Evolutionary conservation across 1,140 invertebrate genomes (phyloP), one percentile per base, ranked within the genome.

Genomic region (Papilio dardanus): DNA sequence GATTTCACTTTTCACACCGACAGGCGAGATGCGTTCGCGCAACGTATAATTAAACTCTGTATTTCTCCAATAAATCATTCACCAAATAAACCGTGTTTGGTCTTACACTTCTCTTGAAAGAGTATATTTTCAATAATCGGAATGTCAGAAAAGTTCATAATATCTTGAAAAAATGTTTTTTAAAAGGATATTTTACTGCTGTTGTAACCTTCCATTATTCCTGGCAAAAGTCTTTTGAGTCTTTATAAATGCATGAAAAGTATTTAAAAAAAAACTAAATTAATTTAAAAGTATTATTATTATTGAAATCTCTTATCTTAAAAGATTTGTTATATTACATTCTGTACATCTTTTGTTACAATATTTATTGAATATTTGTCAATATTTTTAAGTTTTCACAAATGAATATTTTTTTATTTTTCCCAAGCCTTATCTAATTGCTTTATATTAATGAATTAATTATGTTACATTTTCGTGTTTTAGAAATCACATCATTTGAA

Each of bases 401-500:
- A 58, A 1, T 58, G 54, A 58, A 12, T 50, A 50, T 19, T 19
- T 24, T 10, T 58, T 58, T 28, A 10, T 24, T 58, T 58, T 24
- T 28, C 8, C 10, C 28, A 58, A 58, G 54, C 24, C 54, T 58
- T 58, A 58, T 28, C 54, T 58, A 58, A 16, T 2, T 46, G 7
- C 12, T 58, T 58, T 8, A 58, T 58, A 28, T 58, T 1, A 58
- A 24, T 12, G 0, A 58, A 24, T 54, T 54, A 54, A 28, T 24
- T 58, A 58, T 58, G 28, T 58, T 58, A 24, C 54, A 24, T 58
- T 58, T 58, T 58, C 16, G 46, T 24, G 19, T 1, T 58, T 58
- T 58, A 58, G 6, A 58, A 58, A 58, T 28, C 7, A 58, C 54
- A 58, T 58, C 3, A 28, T 58, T 58, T 58, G 54, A 58, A 58